phyloP scores from a whole-genome alignment of 2,113 vertebrate species.

The Silurus meridionalis region DNA sequence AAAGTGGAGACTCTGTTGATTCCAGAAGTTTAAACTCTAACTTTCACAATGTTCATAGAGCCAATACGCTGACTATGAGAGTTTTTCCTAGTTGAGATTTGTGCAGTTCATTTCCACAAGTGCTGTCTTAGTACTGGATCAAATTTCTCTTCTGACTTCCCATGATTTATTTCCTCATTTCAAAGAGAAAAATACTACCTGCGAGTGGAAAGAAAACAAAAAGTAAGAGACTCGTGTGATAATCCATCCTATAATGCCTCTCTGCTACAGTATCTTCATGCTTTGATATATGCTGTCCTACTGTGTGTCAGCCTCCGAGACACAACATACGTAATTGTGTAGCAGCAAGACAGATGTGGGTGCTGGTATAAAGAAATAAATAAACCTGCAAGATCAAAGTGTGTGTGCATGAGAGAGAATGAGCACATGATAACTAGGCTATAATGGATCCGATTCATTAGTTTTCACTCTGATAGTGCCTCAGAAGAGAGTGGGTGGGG shows the following conservation, averaged over 20 bases:
- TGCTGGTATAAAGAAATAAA: constrained; percentile 22
- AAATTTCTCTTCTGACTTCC: neutral
- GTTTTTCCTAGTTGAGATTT: neutral
- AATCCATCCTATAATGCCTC: constrained; percentile 6
- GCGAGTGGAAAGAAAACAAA: constrained; percentile 9
- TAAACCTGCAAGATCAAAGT: constrained; percentile 10
- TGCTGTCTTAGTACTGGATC: constrained; percentile 14
- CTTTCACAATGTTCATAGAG: neutral
- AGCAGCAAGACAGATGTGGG: constrained; percentile 24
- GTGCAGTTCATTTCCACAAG: constrained; percentile 5
- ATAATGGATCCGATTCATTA: constrained; percentile 36
- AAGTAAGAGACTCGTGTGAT: constrained; percentile 23
- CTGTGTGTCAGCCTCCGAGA: neutral
- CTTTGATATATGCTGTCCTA: constrained; percentile 14
- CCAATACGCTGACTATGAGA: neutral
- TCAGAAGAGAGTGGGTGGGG: constrained; percentile 9
- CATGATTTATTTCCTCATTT: constrained; percentile 45
- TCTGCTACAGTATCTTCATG: constrained; percentile 9
- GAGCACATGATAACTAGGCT: constrained; percentile 17
- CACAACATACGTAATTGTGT: constrained; percentile 25
- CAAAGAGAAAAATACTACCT: constrained; percentile 32
- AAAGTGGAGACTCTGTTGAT: neutral
- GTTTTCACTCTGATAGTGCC: neutral
- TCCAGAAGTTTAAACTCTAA: neutral
- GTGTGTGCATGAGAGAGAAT: neutral